Evolutionary conservation across 2,113 vertebrate genomes (phyloP).

Genomic region (Pristiophorus japonicus): DNA sequence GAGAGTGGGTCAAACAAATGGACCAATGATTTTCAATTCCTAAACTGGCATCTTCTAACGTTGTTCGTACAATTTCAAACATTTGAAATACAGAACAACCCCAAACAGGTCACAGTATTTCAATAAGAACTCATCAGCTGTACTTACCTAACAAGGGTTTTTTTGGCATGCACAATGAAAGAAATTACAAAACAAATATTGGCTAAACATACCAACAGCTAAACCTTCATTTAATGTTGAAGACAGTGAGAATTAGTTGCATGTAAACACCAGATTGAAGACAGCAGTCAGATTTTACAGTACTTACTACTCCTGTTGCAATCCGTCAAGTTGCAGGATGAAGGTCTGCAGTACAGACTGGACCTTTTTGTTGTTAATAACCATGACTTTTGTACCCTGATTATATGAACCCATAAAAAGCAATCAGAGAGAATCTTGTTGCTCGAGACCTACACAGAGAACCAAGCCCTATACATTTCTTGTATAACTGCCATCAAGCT

Average conservation of each 20-base stretch:
- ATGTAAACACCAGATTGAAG: conserved; percentile 19
- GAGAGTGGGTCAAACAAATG: not conserved
- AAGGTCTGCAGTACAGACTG: not conserved
- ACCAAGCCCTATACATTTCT: not conserved
- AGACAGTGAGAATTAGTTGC: not conserved
- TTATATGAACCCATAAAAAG: conserved; percentile 1
- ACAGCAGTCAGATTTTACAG: not conserved
- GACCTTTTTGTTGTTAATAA: conserved; percentile 8
- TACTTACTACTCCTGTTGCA: not conserved
- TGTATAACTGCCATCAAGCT: not conserved
- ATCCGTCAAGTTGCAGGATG: not conserved
- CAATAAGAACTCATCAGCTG: not conserved
- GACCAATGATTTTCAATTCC: not conserved
- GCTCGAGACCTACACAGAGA: not conserved
- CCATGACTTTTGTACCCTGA: not conserved
- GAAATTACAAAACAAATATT: conserved; percentile 17
- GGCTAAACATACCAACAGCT: not conserved
- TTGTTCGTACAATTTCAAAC: not conserved
- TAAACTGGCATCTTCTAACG: not conserved
- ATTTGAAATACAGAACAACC: not conserved
- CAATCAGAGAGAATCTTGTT: not conserved
- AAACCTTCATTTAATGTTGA: not conserved
- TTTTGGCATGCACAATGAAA: not conserved
- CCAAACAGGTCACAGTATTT: not conserved
- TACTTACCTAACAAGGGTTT: not conserved